Evolutionary conservation across 2,797 vertebrate genomes (phyloP), one percentile per base, ranked within the genome.

Genomic region (Hybognathus amarus): DNA sequence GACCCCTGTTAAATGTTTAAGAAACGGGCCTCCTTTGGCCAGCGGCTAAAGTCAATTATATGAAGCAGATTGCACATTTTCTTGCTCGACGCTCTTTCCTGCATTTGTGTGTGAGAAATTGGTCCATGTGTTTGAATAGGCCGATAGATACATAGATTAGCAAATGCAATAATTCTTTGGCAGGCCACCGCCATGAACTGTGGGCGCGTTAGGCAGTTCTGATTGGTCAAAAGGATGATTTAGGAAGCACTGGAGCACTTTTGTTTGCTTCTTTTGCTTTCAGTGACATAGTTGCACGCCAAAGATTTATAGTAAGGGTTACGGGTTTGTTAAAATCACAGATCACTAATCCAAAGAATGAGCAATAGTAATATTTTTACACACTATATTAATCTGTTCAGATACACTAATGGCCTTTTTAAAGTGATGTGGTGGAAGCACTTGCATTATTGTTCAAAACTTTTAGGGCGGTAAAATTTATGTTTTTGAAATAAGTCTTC

Each of bases 1-100:
- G 38, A 36, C 56, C 50, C 18, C 33, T 73, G 69, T 81, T 73
- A 47, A 59, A 80, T 17, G 8, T 42, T 71, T 61, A 70, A 47
- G 11, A 64, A 24, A 74, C 13, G 22, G 67, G 38, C 40, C 80
- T 45, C 13, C 10, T 40, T 67, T 67, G n/a, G 61, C 69, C 63
- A 75, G 61, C 13, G 59, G 68, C 67, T 77, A 70, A 66, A 73
- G 54, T 68, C 33, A 86, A 69, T 69, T 50, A 79, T 67, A 36
- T 36, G 61, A 75, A 75, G 54, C 38, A 63, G 27, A 50, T 30
- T 86, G 64, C 47, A 63, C 8, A n/a, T 30, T 85, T 22, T 71
- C 33, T 66, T 6, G 8, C 80, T 42, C 24, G 4, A 40, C 13
- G 2, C 10, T 40, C 50, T 42, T 70, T 17, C 66, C 30, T 30